Percentiles rank a stretch among this genome's conserved stretches.
phyloP scores from a whole-genome alignment of 2,888 invertebrate species.

The Oscheius myriophilus region DNA sequence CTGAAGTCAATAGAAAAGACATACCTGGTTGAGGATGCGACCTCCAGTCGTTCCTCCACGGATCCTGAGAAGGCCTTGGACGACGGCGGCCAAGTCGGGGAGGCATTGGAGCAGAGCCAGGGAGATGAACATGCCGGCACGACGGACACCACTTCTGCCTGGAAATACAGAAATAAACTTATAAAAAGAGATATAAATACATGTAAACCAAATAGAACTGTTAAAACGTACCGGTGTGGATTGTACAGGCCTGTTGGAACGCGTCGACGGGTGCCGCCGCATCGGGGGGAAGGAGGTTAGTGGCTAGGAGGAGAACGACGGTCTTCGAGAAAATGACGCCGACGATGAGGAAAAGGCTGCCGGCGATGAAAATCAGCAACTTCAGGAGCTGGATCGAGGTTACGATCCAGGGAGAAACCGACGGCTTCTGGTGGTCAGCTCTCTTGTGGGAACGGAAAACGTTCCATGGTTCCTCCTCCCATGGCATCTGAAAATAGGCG shows the following conservation, averaged over 20 bases:
- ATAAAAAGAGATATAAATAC: not conserved
- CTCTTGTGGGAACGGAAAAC: conserved; percentile 59
- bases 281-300: conserved; percentile 47
- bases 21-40: conserved; percentile 29
- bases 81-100: conserved; percentile 56
- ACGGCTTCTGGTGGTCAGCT: conserved; percentile 41
- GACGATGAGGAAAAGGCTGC: conserved; percentile 50
- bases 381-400: conserved; percentile 54
- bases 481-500: not conserved
- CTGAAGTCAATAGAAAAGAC: not conserved
- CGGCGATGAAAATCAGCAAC: conserved; percentile 57
- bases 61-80: conserved; percentile 46
- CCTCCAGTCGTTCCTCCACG: conserved; percentile 39
- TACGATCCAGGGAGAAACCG: conserved; percentile 56
- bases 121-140: conserved; percentile 48
- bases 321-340: conserved; percentile 61
- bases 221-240: not conserved
- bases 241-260: conserved; percentile 7
- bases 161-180: conserved; percentile 18
- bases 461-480: conserved; percentile 55
- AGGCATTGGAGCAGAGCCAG: conserved; percentile 60
- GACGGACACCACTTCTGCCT: conserved; percentile 45
- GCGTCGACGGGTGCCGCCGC: not conserved
- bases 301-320: conserved; percentile 56
- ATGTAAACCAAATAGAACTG: not conserved